phyloP scores from a whole-genome alignment of 2,888 invertebrate genomes.

The Cheilosia vernalis region DNA sequence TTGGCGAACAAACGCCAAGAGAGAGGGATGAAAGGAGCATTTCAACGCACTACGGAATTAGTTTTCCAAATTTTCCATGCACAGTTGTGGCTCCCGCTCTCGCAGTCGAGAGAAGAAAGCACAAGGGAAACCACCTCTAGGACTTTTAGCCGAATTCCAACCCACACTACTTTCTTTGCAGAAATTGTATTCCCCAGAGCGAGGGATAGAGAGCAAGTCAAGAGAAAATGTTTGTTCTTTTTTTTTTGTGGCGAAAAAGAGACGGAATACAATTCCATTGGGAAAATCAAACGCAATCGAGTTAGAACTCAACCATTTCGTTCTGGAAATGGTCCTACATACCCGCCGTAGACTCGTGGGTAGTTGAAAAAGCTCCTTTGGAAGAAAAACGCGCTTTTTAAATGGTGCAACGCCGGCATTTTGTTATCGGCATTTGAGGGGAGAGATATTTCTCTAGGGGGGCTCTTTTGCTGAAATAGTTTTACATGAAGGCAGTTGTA shows the following conservation, averaged over 20 bases:
- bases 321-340: constrained; percentile 21
- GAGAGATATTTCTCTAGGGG: constrained; percentile 40
- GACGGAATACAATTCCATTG: constrained; percentile 22
- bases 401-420: constrained; percentile 73
- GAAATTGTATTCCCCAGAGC: not conserved
- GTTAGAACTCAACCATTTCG: constrained; percentile 42
- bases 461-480: constrained; percentile 19
- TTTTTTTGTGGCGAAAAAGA: not conserved
- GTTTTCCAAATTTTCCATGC: constrained; percentile 49
- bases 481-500: constrained; percentile 1
- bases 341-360: not conserved
- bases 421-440: constrained; percentile 39
- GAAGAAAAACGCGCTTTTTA: constrained; percentile 21
- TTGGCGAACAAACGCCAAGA: constrained; percentile 36
- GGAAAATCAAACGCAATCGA: constrained; percentile 49
- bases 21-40: constrained; percentile 2
- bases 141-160: not conserved
- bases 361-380: constrained; percentile 40
- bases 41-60: constrained; percentile 48
- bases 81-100: constrained; percentile 1
- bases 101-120: constrained; percentile 14
- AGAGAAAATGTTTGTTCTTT: constrained; percentile 7
- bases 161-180: not conserved
- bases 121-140: constrained; percentile 5
- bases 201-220: constrained; percentile 6